Percentiles rank a stretch among this genome's conserved stretches.
phyloP scores from a whole-genome alignment of 2,888 invertebrate species.

The Platycheirus albimanus region DNA sequence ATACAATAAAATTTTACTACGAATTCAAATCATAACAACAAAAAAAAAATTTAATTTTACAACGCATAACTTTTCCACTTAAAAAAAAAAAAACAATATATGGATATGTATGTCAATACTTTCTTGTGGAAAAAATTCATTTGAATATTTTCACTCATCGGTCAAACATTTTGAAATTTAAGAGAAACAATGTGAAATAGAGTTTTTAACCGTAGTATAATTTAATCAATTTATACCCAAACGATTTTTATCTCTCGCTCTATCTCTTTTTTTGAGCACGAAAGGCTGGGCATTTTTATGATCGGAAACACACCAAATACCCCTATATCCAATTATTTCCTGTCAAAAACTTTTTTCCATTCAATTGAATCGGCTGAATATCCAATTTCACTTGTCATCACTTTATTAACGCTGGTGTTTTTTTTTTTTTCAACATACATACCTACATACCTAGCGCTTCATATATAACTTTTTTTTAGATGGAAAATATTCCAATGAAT shows the following conservation, averaged over 20 bases:
- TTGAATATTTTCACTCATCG: background rate
- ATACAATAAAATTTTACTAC: no score
- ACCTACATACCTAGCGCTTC: no score
- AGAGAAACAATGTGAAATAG: background rate
- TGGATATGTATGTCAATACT: no score
- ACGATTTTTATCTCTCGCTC: no score
- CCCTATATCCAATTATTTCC: conserved; percentile 51
- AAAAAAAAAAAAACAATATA: no score
- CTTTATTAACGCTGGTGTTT: conserved; percentile 51
- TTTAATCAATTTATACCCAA: conserved; percentile 11
- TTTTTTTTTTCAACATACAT: background rate
- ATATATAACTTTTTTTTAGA: no score
- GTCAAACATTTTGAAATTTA: background rate
- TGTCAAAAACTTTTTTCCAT: conserved; percentile 62
- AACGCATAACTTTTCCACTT: no score
- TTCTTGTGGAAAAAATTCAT: no score
- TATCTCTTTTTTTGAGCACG: no score
- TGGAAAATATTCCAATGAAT: no score
- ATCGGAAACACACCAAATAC: background rate
- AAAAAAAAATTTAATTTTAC: no score
- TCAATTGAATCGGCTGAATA: conserved; percentile 58
- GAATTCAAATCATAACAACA: no score
- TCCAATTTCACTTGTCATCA: conserved; percentile 59
- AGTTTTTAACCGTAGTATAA: background rate
- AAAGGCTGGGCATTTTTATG: conserved; percentile 3